These are phyloP conservation scores for Oscheius sp. DNA, from an alignment of 2,888 invertebrate species.

Conservation along the genomic window DNA sequence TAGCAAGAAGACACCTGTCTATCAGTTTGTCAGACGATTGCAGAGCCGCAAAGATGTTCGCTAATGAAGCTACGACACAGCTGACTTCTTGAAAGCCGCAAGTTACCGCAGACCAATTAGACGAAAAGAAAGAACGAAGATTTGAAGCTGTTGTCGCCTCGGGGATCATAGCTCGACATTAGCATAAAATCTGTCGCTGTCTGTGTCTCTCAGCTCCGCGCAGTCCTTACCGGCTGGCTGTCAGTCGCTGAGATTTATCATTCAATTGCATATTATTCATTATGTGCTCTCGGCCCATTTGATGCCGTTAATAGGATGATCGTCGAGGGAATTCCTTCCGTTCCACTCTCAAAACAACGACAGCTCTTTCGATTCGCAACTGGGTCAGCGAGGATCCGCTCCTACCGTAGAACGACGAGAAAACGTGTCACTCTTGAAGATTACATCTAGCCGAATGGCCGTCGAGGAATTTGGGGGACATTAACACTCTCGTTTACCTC, in stretches of 20 bases:
- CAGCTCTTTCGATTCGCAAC: slow-evolving; percentile 3
- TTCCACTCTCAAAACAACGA: slow-evolving; percentile 22
- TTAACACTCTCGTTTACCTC: slow-evolving; percentile 13
- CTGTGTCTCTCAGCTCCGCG: background rate
- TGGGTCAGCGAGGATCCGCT: slow-evolving; percentile 34
- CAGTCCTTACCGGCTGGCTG: slow-evolving; percentile 24
- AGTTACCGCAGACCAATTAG: slow-evolving; percentile 16
- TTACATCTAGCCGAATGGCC: slow-evolving; percentile 29
- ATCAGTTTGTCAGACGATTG: slow-evolving; percentile 26
- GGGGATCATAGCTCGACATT: slow-evolving; percentile 36
- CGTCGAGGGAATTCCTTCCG: slow-evolving; percentile 34
- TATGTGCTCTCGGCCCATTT: slow-evolving; percentile 39
- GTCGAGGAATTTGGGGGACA: slow-evolving; percentile 24
- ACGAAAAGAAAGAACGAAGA: background rate
- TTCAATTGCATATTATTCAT: slow-evolving; percentile 39
- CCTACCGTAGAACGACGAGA: slow-evolving; percentile 35
- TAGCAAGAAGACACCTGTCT: slow-evolving; percentile 22
- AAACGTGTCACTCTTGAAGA: slow-evolving; percentile 37
- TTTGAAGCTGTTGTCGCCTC: slow-evolving; percentile 29
- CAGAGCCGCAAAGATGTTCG: slow-evolving; percentile 29
- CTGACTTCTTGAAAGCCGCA: background rate
- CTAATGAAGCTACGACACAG: slow-evolving; percentile 24
- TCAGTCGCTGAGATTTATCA: slow-evolving; percentile 38
- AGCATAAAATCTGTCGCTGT: slow-evolving; percentile 37
- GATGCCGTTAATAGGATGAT: slow-evolving; percentile 38